Base-by-base conservation (phyloP, 2,797 vertebrate species). In the Pantherophis vulpinus region DNA sequence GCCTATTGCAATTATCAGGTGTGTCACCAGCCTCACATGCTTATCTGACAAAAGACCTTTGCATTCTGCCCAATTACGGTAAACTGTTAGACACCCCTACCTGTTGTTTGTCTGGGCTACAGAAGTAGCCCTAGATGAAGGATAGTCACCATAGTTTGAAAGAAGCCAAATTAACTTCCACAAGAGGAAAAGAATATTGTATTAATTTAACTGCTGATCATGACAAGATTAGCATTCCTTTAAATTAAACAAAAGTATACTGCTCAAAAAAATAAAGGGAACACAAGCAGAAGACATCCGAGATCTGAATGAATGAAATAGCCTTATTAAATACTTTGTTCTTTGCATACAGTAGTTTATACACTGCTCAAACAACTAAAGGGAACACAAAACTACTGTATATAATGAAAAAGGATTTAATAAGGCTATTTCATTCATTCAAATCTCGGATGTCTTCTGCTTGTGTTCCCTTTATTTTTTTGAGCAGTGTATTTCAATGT, bases 81-180 rank as follows among this genome's bases (percentile, higher is more conserved):
- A 98, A 97, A 94, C 95, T 97, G 96, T 95, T 96, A 96, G 97
- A 97, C 97, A 98, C 97, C 97, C 96, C 96, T 92, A 0, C 93
- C 96, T 97, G 93, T 96, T 98, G 98, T 63, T 93, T 96, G 93
- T 97, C 94, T 96, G 93, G 96, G 97, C 97, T 98, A 95, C 96
- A 96, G 42, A 95, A 96, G 90, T 91, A 95, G 87, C 58, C 94
- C 94, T 95, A 95, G 92, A 93, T 96, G 95, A 96, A 97, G 95
- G 96, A 98, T 95, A 97, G 47, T 51, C 95, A 91, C 90, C 95
- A 94, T 93, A 93, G 95, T 97, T 94, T 97, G 95, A 97, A 98
- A 98, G 97, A 97, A 96, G 93, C 94, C 94, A 97, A 97, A 98
- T 98, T 98, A 98, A 97, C 94, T 95, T 88, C 93, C 95, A 91